A percentile compares a stretch with the other conserved stretches of the same genome.
phyloP scores from a whole-genome alignment of 2,888 invertebrate species.

The Drosophila conformis region DNA sequence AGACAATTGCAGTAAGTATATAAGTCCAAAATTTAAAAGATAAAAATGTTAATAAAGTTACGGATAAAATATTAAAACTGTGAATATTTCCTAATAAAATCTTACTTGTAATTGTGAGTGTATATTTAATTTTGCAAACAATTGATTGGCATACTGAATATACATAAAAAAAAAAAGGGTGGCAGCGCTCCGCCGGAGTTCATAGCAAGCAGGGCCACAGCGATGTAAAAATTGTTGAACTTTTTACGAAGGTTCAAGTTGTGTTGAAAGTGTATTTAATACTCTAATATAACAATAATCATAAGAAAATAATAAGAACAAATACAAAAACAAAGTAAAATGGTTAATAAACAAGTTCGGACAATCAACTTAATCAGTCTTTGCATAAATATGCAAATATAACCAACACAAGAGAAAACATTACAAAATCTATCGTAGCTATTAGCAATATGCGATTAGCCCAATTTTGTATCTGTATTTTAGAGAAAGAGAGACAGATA shows the following conservation, averaged over 20 bases:
- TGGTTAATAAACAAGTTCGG: no score
- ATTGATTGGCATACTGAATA: neutral
- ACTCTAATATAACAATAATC: neutral
- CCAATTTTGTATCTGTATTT: neutral
- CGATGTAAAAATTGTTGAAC: no score
- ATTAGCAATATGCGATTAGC: neutral
- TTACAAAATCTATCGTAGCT: neutral
- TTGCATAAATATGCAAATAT: neutral
- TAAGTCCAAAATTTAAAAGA: neutral
- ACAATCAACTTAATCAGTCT: neutral
- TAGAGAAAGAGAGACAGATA: neutral
- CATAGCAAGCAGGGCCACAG: neutral
- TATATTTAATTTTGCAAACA: neutral
- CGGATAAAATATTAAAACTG: neutral
- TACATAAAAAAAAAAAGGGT: neutral
- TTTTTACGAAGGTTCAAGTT: neutral
- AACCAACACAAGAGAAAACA: neutral
- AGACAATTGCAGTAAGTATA: neutral
- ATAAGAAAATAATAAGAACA: neutral
- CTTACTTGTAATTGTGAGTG: neutral
- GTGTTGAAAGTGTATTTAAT: neutral
- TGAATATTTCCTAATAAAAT: neutral
- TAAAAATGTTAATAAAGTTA: neutral
- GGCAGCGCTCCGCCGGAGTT: neutral
- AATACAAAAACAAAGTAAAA: neutral